Conservation (phyloP, 2,888 invertebrate genomes). For the Cephalotes varians region DNA sequence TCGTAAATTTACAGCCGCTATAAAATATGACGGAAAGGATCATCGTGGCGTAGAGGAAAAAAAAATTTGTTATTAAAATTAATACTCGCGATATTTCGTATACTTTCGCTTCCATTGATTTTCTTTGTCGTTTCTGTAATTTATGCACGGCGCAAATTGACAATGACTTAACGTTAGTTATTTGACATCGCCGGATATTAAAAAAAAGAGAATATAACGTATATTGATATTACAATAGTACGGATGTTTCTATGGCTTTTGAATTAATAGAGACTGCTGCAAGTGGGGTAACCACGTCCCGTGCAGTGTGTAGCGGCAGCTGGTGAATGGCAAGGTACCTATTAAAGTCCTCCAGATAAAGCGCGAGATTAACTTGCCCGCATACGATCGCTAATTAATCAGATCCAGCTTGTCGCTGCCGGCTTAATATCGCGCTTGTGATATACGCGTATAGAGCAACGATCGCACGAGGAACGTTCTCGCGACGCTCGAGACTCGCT, state of each 20-base stretch:
- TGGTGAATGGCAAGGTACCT: conserved; percentile 75
- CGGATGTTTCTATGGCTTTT: conserved; percentile 58
- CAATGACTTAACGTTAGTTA: not conserved
- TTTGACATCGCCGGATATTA: conserved; percentile 55
- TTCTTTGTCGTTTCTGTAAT: not conserved
- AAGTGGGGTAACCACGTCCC: conserved; percentile 65
- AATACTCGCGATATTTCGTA: not conserved
- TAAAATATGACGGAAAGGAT: not conserved
- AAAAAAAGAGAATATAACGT: conserved; percentile 60
- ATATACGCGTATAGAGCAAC: conserved; percentile 38
- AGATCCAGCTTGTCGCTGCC: conserved; percentile 68
- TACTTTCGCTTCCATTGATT: not conserved
- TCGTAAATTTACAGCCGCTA: conserved; percentile 24
- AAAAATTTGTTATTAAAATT: conserved; percentile 15
- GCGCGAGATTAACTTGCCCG: conserved; percentile 80
- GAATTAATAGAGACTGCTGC: conserved; percentile 61
- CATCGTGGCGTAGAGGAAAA: not conserved
- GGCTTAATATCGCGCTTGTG: conserved; percentile 46
- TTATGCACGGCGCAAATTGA: not conserved
- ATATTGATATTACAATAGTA: conserved; percentile 54
- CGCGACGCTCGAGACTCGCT: not conserved
- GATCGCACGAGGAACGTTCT: conserved; percentile 16
- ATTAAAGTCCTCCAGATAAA: conserved; percentile 77
- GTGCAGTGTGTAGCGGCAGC: conserved; percentile 69
- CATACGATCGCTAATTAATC: conserved; percentile 79